phyloP scores from a whole-genome alignment of 2,797 vertebrate species.

The Enteromius radiatus region DNA sequence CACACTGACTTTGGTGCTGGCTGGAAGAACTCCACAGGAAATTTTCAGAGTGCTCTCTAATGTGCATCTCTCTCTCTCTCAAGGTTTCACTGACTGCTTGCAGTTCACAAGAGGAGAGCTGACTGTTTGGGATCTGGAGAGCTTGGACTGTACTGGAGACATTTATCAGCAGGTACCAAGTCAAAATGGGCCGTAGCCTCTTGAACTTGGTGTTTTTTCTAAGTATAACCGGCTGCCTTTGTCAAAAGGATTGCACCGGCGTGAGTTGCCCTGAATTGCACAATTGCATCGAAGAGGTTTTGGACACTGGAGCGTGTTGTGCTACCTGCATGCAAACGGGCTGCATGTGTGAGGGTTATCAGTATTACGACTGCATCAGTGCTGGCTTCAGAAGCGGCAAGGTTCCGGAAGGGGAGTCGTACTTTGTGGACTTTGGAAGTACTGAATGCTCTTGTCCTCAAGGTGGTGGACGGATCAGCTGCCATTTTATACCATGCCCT shows the following conservation, averaged over 20 bases:
- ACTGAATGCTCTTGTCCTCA: constrained; percentile 91
- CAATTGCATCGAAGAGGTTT: constrained; percentile 87
- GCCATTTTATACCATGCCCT: constrained; percentile 92
- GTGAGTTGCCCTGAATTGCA: constrained; percentile 81
- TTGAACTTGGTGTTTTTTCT: constrained; percentile 66
- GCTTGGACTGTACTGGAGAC: constrained; percentile 50
- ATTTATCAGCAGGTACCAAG: constrained; percentile 28
- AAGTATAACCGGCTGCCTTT: constrained; percentile 45
- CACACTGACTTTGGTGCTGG: constrained; percentile 61
- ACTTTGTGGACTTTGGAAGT: constrained; percentile 96
- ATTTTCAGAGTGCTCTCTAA: constrained; percentile 69
- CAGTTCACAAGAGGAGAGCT: constrained; percentile 38
- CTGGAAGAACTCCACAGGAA: constrained; percentile 72
- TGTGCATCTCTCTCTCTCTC: constrained; percentile 64
- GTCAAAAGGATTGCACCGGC: constrained; percentile 85
- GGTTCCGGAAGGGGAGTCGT: constrained; percentile 90
- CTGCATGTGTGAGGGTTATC: constrained; percentile 92
- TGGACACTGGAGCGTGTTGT: constrained; percentile 85
- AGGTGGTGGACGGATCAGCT: constrained; percentile 91
- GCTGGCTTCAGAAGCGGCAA: constrained; percentile 89
- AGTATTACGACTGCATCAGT: constrained; percentile 92
- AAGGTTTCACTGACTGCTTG: constrained; percentile 58
- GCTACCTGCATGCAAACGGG: constrained; percentile 85
- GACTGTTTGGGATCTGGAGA: constrained; percentile 54
- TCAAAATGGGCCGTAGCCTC: constrained; percentile 53